Conservation (phyloP, 2,113 vertebrate species). For the Euleptes europaea region DNA sequence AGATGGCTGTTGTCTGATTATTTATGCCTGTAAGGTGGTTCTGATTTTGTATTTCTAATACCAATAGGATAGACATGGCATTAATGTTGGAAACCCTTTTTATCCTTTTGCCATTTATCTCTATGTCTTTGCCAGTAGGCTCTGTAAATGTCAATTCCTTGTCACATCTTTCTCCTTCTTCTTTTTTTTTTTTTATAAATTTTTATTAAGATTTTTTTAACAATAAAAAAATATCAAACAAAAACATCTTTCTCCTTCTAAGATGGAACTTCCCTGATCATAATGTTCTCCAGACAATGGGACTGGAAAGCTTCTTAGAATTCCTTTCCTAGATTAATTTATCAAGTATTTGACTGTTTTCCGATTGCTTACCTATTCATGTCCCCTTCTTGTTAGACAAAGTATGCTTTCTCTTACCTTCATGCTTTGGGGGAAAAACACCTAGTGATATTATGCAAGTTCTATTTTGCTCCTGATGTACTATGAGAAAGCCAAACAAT, state of each 20-base stretch:
- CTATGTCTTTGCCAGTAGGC: background rate
- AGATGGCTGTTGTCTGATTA: too few species aligned
- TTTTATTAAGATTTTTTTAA: too few species aligned
- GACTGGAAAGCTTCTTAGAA: too few species aligned
- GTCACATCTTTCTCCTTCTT: background rate
- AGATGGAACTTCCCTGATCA: background rate
- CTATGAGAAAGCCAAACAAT: conserved; percentile 34
- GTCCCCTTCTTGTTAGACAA: background rate
- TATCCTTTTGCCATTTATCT: background rate
- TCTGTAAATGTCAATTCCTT: background rate
- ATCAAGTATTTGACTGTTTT: too few species aligned
- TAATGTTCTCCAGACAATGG: background rate
- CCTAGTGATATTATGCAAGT: background rate
- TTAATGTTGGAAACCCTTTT: background rate
- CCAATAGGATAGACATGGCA: background rate
- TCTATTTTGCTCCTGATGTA: conserved; percentile 27
- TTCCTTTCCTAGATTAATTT: background rate
- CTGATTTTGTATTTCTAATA: background rate
- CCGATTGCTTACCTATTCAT: background rate
- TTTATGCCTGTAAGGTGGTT: background rate
- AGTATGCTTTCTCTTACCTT: background rate
- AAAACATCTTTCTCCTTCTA: background rate
- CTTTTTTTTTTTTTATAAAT: too few species aligned
- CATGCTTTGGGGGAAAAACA: background rate
- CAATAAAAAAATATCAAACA: too few species aligned